Percentiles rank a stretch among this genome's conserved stretches.
phyloP scores from a whole-genome alignment of 1,140 invertebrate species.

The Hydropsyche tenuis region DNA sequence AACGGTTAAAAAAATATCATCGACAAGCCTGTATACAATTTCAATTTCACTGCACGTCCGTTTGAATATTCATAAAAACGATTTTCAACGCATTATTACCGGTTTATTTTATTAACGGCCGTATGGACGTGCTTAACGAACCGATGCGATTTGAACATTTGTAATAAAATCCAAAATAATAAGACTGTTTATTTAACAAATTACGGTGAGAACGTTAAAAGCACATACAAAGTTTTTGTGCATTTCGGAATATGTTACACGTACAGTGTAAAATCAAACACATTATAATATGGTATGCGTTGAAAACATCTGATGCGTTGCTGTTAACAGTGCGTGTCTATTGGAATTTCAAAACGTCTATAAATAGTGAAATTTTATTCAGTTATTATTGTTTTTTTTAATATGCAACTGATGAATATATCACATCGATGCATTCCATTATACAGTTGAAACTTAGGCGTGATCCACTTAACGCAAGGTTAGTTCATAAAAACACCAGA shows the following conservation, averaged over 20 bases:
- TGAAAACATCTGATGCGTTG: background rate
- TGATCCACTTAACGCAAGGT: background rate
- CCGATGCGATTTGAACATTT: background rate
- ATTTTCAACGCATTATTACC: background rate
- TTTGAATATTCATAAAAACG: too few relatives aligned
- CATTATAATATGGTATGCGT: too few relatives aligned
- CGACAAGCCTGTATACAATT: too few relatives aligned
- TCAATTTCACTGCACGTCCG: too few relatives aligned
- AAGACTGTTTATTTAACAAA: too few relatives aligned
- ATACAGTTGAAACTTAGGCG: background rate
- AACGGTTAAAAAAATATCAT: too few relatives aligned
- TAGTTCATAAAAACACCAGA: too few relatives aligned
- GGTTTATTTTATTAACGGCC: background rate
- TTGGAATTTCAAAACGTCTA: background rate
- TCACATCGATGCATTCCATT: background rate
- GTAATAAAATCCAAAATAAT: too few relatives aligned
- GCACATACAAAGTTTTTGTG: too few relatives aligned
- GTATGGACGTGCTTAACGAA: slow-evolving; percentile 3
- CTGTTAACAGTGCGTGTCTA: slow-evolving; percentile 1
- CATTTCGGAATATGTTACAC: too few relatives aligned
- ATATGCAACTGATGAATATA: background rate
- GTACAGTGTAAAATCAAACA: too few relatives aligned
- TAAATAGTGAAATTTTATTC: slow-evolving; percentile 16
- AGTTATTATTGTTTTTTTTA: background rate
- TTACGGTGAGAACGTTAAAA: too few relatives aligned